Base-by-base conservation (phyloP, 2,888 invertebrate genomes). In the Drosophila mimetica region DNA sequence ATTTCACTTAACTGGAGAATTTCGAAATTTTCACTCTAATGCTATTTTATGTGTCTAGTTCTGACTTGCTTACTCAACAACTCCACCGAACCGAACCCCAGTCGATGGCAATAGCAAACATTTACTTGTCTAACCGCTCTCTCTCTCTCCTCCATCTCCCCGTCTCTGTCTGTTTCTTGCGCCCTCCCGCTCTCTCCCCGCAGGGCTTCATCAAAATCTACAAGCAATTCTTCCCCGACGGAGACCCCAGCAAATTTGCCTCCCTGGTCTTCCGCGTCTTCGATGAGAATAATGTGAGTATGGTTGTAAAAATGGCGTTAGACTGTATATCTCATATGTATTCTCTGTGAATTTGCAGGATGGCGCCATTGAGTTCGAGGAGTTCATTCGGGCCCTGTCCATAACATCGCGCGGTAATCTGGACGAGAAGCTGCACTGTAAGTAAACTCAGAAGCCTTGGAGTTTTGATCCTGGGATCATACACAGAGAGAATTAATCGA, bases 141-240 rank as follows among this genome's bases (percentile, higher is more conserved):
- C 25, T 28, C 30, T 16, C 14, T 25, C 46, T 16, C 14, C 14
- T 2, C 14, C 42, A 42, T 50, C 28, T 30, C 54, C 54, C n/a
- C 16, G 28, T 55, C n/a, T 51, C 9, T 44, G n/a, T 25, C 36
- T 44, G 25, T 28, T 14, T 28, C 14, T 8, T 42, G 48, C 8
- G 9, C 44, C 48, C 32, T 46, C 44, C 18, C 9, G n/a, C 39
- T 30, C 37, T 22, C n/a, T 34, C 11, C 30, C 5, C 47, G 61
- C 93, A 98, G 98, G 99, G 99, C 88, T 99, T 99, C 94, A 98
- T 98, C 92, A 98, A 97, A 94, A 99, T 99, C 92, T 99, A 99
- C 94, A 98, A 98, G 93, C 99, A 99, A 93, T 99, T 99, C 93
- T 99, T 99, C 92, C 99, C 99, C 57, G 97, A 99, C 94, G 99